Base-by-base conservation (phyloP, 1,140 invertebrate species). In the Whitmania pigra region DNA sequence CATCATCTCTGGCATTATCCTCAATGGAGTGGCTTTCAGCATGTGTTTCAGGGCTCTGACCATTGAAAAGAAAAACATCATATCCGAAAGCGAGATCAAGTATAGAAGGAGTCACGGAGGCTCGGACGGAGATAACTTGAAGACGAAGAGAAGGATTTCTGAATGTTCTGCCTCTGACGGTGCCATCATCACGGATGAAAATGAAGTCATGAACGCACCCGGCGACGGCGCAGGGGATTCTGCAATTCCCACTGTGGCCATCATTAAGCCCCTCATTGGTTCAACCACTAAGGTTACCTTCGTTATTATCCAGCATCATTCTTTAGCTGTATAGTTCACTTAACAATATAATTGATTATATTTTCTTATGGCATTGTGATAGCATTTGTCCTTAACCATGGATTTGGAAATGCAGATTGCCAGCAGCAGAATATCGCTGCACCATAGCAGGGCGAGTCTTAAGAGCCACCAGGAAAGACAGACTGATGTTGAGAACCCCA, bases 1-100 rank as follows among this genome's bases (percentile, higher is more conserved):
- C 68, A 73, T 73, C 63, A 71, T 73, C 13, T 25, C 69, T 13
- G 73, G 53, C 29, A 66, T 73, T 53, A 67, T 73, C 18, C 36
- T 73, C 13, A 72, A 73, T 31, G 73, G 73, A 25, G 57, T 71
- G 15, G 69, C 68, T 18, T 53, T 72, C 6, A 68, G 73, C 25
- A 31, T 53, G 18, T 31, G 71, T 55, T 73, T 54, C 69, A 25
- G 73, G 17, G 55, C 73, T 4, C 31, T 73, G 54, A 49, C 36
- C 2, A 22, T 31, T 7, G 53, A 13, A 25, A 15, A 63, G 57
- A 63, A 25, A 49, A 7, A 25, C n/a, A 71, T 36, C 40, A 22
- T 7, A 36, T 40, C 25, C 13, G 11, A 1, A 1, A 63, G 17
- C 4, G 36, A 54, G 49, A 36, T 70, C 69, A 15, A 43, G 69